Evolutionary conservation across 1,140 invertebrate species (phyloP).

Genomic region (Dinoponera quadriceps): DNA sequence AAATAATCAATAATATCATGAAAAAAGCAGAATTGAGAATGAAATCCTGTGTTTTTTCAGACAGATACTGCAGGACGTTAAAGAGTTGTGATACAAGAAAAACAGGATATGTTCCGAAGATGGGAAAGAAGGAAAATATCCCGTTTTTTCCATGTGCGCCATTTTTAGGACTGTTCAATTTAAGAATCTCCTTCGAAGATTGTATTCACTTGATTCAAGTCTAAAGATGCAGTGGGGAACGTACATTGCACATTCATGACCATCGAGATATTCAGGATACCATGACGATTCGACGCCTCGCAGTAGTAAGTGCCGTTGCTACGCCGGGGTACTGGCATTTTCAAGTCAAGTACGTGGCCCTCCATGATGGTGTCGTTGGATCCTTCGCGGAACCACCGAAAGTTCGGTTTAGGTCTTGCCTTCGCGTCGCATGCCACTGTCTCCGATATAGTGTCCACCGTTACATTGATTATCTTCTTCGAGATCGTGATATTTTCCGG

Average conservation of each 20-base stretch:
- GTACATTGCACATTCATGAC: slow-evolving; percentile 93
- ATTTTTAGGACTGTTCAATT: not conserved
- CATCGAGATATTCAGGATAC: slow-evolving; percentile 88
- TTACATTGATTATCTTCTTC: slow-evolving; percentile 90
- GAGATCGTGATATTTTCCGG: slow-evolving; percentile 94
- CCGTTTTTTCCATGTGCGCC: not conserved
- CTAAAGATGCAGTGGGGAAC: slow-evolving; percentile 79
- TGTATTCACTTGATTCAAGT: not conserved
- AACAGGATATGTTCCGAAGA: no score
- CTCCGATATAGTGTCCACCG: slow-evolving; percentile 91
- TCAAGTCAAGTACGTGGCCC: slow-evolving; percentile 86
- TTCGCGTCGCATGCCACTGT: slow-evolving; percentile 92
- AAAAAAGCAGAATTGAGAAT: not conserved
- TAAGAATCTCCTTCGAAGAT: not conserved
- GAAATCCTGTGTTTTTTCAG: not conserved
- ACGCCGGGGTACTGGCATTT: slow-evolving; percentile 87
- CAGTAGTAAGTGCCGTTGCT: slow-evolving; percentile 91
- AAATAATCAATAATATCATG: not conserved
- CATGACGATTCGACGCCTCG: slow-evolving; percentile 92
- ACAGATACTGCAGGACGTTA: no score
- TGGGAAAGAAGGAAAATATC: no score
- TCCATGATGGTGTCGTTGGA: slow-evolving; percentile 85
- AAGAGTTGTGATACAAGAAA: no score
- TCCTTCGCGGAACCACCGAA: slow-evolving; percentile 88
- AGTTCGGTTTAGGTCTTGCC: slow-evolving; percentile 90